Conservation (phyloP, 2,113 vertebrate species). For the Tamias sibiricus region DNA sequence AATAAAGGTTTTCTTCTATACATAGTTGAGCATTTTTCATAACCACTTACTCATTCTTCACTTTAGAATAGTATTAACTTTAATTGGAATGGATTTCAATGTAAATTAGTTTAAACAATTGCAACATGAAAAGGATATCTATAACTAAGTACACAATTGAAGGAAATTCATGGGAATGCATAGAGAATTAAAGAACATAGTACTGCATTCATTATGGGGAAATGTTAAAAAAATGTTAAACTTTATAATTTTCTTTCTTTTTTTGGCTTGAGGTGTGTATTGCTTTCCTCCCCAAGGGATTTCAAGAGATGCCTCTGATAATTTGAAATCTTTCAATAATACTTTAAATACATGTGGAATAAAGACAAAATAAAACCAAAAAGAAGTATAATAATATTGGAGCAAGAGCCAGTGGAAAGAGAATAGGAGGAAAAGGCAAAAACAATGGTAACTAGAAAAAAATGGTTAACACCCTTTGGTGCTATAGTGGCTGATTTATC, state of each 20-base stretch:
- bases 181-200: not conserved
- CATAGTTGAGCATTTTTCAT: not conserved
- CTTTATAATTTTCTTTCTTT: constrained; percentile 51
- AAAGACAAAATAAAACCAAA: not conserved
- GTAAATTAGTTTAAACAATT: constrained; percentile 51
- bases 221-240: constrained; percentile 34
- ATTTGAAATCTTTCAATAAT: constrained; percentile 45
- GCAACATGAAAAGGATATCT: not conserved
- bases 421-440: constrained; percentile 39
- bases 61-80: constrained; percentile 45
- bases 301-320: constrained; percentile 50
- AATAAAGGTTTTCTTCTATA: constrained; percentile 34
- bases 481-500: not conserved
- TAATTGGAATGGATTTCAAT: constrained; percentile 47
- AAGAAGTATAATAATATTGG: not conserved
- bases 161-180: constrained; percentile 13
- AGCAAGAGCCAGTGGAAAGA: not conserved
- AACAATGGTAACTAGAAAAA: not conserved
- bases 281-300: constrained; percentile 1
- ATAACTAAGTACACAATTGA: not conserved
- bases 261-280: constrained; percentile 52
- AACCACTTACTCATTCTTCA: constrained; percentile 14
- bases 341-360: constrained; percentile 37
- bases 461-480: not conserved
- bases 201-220: not conserved